Conservation (phyloP, 2,113 vertebrate species). For the Puffinus mauretanicus region DNA sequence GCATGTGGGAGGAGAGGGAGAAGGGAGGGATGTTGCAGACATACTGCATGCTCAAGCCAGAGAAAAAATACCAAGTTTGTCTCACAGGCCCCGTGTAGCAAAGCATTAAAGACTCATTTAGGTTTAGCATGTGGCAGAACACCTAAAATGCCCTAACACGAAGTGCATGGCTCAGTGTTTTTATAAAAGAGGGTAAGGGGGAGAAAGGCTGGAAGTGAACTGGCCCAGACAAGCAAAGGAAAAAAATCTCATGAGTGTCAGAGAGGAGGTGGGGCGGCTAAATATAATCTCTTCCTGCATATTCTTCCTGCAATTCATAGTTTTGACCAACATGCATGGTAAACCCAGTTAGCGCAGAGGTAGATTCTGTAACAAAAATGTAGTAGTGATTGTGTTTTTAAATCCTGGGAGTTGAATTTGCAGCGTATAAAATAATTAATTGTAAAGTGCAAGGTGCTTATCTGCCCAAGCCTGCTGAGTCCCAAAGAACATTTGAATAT, state of each 20-base stretch:
- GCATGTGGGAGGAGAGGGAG: neutral
- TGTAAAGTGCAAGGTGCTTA: neutral
- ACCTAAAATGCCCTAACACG: neutral
- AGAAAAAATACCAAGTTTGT: neutral
- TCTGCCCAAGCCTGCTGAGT: neutral
- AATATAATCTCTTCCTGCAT: neutral
- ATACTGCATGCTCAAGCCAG: neutral
- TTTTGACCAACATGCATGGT: neutral
- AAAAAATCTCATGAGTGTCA: neutral
- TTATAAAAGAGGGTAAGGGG: neutral
- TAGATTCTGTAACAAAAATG: neutral
- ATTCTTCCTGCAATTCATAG: neutral
- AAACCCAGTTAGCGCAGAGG: neutral
- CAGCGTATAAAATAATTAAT: neutral
- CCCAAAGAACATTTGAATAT: neutral
- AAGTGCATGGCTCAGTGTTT: rapidly evolving
- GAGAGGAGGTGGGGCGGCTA: neutral
- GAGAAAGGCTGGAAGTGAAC: neutral
- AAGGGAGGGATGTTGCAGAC: neutral
- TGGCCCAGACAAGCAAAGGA: neutral
- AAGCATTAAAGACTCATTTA: neutral
- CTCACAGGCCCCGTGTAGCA: neutral
- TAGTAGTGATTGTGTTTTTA: neutral
- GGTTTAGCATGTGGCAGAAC: neutral
- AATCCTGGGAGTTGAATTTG: neutral